phyloP scores from a whole-genome alignment of 2,888 invertebrate species.

The Gasteruption jaculator region DNA sequence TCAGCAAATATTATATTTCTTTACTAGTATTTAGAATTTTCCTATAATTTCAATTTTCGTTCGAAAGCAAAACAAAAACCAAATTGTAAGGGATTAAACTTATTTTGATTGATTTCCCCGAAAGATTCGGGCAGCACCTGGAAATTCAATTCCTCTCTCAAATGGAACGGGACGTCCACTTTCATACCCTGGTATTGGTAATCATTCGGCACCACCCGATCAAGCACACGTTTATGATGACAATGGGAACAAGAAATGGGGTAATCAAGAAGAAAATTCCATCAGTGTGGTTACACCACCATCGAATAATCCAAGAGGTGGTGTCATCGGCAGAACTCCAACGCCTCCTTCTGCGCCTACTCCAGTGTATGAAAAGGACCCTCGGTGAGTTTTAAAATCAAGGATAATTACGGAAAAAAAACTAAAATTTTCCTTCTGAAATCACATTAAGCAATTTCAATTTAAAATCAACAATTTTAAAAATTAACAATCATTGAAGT shows the following conservation, averaged over 20 bases:
- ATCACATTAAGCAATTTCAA: not conserved
- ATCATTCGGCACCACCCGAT: slow-evolving; percentile 9
- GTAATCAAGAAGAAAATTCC: slow-evolving; percentile 15
- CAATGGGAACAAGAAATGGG: too few relatives aligned
- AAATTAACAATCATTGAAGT: not conserved
- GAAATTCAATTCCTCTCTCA: not conserved
- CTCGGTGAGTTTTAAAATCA: slow-evolving; percentile 29
- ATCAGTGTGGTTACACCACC: slow-evolving; percentile 20
- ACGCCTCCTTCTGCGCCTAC: slow-evolving; percentile 39
- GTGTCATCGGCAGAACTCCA: slow-evolving; percentile 43
- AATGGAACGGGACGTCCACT: slow-evolving; percentile 22
- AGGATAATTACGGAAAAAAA: not conserved
- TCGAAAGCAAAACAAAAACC: not conserved
- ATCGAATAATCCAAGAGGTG: slow-evolving; percentile 38
- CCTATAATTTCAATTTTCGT: not conserved
- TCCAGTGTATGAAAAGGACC: slow-evolving; percentile 40
- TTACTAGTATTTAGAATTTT: too few relatives aligned
- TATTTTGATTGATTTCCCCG: too few relatives aligned
- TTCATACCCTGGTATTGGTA: slow-evolving; percentile 10
- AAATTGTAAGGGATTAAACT: slow-evolving; percentile 7
- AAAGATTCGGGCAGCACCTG: not conserved
- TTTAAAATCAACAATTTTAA: too few relatives aligned
- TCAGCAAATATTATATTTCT: too few relatives aligned
- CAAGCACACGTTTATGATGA: slow-evolving; percentile 13
- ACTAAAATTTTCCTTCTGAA: not conserved